Evolutionary conservation across 2,888 invertebrate species (phyloP).

Genomic region (Halocaridina rubra): DNA sequence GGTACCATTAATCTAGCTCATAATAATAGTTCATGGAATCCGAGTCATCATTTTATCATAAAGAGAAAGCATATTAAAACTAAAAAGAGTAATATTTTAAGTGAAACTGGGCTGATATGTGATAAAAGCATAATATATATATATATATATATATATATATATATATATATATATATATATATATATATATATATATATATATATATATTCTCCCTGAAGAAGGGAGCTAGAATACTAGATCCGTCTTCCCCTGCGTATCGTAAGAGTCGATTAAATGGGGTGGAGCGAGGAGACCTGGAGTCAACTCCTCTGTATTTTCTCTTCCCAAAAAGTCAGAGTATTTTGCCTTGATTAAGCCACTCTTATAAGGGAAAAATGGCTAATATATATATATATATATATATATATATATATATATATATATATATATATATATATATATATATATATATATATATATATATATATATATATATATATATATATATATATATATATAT

Average conservation of each 20-base stretch:
- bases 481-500: conserved; percentile 9
- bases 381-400: background rate
- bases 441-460: conserved; percentile 6
- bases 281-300: background rate
- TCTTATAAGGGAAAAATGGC: too few species aligned
- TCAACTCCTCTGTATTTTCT: too few species aligned
- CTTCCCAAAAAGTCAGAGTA: too few species aligned
- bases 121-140: too few species aligned
- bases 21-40: too few species aligned
- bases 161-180: background rate
- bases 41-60: background rate
- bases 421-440: background rate
- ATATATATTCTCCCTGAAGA: too few species aligned
- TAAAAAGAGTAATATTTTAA: background rate
- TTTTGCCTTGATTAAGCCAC: too few species aligned
- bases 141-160: background rate
- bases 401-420: background rate
- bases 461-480: conserved; percentile 16
- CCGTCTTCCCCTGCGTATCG: too few species aligned
- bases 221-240: too few species aligned
- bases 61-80: background rate
- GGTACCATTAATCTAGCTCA: too few species aligned
- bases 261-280: background rate
- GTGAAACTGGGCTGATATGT: too few species aligned
- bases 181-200: background rate